Percentiles rank a stretch among this genome's conserved stretches.
These are phyloP conservation scores for Heliopora coerulea DNA, from an alignment of 92 coral and sea anemone species.

Conservation along the genomic window DNA sequence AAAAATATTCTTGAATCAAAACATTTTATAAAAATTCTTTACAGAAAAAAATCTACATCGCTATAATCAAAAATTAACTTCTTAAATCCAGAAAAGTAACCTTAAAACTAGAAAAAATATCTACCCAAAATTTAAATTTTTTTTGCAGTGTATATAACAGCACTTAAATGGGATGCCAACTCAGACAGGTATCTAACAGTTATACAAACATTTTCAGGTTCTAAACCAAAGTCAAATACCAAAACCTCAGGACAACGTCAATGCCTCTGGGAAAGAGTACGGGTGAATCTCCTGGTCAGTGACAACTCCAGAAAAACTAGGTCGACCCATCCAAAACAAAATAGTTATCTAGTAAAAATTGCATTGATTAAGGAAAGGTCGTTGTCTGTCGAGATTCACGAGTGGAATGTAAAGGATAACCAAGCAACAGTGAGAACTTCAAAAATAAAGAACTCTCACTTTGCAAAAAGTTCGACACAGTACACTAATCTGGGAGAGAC, in stretches of 20 bases:
- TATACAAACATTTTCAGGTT: no score
- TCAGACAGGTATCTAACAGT: no score
- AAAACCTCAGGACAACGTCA: not conserved
- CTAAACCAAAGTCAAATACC: slow-evolving; percentile 2
- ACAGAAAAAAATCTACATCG: no score
- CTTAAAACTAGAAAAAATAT: no score
- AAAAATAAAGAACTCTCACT: slow-evolving; percentile 15
- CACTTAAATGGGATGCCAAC: no score
- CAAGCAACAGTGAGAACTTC: slow-evolving; percentile 22
- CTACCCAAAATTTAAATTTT: no score
- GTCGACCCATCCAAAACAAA: slow-evolving; percentile 1
- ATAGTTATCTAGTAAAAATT: slow-evolving; percentile 23
- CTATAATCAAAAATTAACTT: no score
- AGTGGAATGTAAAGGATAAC: slow-evolving; percentile 18
- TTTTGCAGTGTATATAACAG: no score
- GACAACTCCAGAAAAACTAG: not conserved
- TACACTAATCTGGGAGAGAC: slow-evolving; percentile 31
- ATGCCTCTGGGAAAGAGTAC: slow-evolving; percentile 23
- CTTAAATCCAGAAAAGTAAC: no score
- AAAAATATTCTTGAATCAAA: no score
- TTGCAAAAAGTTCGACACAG: not conserved
- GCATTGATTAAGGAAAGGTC: slow-evolving; percentile 3
- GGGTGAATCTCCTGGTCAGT: slow-evolving; percentile 12
- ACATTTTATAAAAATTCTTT: no score
- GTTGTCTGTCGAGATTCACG: slow-evolving; percentile 17